A percentile compares a stretch with the other conserved stretches of the same genome.
Conservation (phyloP, 2,888 invertebrate genomes). For the Drosophila atripex region DNA sequence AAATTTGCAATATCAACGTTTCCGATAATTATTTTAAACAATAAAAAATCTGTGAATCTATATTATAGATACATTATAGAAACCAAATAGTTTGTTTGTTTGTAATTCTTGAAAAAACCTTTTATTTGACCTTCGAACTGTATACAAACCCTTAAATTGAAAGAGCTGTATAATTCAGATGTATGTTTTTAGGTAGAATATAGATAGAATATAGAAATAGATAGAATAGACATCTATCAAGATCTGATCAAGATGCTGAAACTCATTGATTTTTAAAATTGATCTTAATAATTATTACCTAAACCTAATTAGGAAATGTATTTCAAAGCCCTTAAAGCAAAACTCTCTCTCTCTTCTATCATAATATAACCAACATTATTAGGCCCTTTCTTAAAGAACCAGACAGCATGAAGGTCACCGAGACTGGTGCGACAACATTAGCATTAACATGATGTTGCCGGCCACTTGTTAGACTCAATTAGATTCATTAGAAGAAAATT, state of each 20-base stretch:
- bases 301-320: neutral
- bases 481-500: constrained; percentile 79
- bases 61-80: no score
- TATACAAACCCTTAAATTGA: no score
- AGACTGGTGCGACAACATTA: constrained; percentile 34
- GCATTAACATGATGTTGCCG: constrained; percentile 48
- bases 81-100: no score
- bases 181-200: no score
- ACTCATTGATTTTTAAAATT: neutral
- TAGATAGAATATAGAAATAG: no score
- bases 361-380: neutral
- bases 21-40: no score
- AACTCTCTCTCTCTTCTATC: neutral
- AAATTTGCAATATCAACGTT: no score
- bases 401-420: constrained; percentile 39
- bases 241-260: no score
- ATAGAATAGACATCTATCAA: no score
- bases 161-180: neutral
- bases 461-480: constrained; percentile 78
- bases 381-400: constrained; percentile 11
- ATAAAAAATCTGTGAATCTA: no score
- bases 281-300: neutral
- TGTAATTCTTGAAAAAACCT: no score
- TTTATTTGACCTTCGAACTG: no score
- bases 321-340: neutral